Evolutionary conservation across 2,797 vertebrate genomes (phyloP).

Genomic region (Epinephelus coioides): DNA sequence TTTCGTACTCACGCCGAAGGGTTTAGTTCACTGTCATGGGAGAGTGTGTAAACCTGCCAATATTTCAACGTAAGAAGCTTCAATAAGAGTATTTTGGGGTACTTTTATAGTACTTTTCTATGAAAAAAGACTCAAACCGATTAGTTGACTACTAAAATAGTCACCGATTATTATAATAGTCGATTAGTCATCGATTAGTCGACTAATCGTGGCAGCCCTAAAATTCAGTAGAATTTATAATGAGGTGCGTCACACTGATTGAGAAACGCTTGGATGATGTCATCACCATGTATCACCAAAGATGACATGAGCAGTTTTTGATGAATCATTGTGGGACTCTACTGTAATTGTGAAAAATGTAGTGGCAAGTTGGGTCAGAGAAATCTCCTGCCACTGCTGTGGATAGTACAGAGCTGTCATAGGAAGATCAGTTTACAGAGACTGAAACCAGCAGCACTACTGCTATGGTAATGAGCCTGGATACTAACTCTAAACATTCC

Average conservation of each 20-base stretch:
- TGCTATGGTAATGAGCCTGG: background rate
- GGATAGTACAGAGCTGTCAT: background rate
- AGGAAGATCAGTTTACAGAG: background rate
- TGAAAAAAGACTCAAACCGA: no score
- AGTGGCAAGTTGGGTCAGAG: background rate
- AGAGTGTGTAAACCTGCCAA: no score
- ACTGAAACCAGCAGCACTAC: background rate
- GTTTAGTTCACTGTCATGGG: no score
- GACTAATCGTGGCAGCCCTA: no score
- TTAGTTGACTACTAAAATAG: no score
- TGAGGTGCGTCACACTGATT: background rate
- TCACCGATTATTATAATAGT: no score
- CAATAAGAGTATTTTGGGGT: no score
- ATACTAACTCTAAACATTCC: background rate
- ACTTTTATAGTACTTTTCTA: no score
- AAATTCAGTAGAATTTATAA: background rate
- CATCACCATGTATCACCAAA: background rate
- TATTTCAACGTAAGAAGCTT: no score
- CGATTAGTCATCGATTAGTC: no score
- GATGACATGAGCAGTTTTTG: background rate
- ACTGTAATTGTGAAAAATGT: background rate
- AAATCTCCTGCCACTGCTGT: background rate
- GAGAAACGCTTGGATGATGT: conserved; percentile 6
- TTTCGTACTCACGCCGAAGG: no score
- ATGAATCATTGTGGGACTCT: conserved; percentile 20